Evolutionary conservation across 2,888 invertebrate genomes (phyloP), one percentile per base, ranked within the genome.

Genomic region (Cataglyphis livida): DNA sequence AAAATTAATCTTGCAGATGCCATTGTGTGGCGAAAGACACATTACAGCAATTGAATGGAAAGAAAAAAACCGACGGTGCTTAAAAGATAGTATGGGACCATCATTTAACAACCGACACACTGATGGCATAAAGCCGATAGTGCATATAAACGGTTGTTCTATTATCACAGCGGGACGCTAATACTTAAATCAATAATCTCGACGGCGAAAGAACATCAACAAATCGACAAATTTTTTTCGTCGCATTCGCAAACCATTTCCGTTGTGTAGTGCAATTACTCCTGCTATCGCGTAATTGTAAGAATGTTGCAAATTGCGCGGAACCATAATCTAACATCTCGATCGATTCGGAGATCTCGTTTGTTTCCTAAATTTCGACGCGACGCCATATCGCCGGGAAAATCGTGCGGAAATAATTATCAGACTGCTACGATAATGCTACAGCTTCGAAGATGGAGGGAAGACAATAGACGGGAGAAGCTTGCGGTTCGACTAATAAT

Each of bases 151-250:
- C 85, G 86, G 83, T 83, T 78, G 84, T 86, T 90, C 86, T 86
- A 87, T 90, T 90, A 90, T 90, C 89, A 82, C 86, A 84, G 74
- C 70, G 66, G 84, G 86, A 88, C 90, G 89, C 91, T 92, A 92
- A 92, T 92, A 92, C 90, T 89, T 90, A 90, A 92, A 92, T 92
- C 93, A 92, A 92, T 93, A 92, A 84, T 44, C 51, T n/a, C 51
- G n/a, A 51, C 25, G 61, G 48, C 54, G 64, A 81, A 84, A 76
- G 75, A 48, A 62, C 64, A 65, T 65, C 32, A 79, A 57, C 44
- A 65, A 57, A 54, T 57, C 82, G 81, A 85, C 44, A 88, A 84
- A 87, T 88, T 82, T 84, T 75, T 18, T 59, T 35, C 62, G 48
- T 64, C 78, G 57, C 73, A 68, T 73, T 75, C 35, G 57, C 25